Evolutionary conservation across 1,140 invertebrate genomes (phyloP).

Genomic region (Drosophila parabipectinata): DNA sequence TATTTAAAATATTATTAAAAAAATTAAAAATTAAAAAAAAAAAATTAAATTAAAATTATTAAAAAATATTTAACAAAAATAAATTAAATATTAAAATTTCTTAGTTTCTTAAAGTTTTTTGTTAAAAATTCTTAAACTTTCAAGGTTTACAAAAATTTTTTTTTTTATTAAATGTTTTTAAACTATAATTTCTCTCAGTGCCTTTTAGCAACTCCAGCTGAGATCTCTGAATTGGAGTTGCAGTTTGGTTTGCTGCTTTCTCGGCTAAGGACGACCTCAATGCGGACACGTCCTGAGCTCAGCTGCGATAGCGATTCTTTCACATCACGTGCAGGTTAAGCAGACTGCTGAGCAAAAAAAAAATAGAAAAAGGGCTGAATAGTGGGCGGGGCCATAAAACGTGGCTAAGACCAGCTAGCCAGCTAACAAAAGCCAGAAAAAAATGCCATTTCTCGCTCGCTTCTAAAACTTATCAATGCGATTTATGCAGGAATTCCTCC

Average conservation of each 20-base stretch:
- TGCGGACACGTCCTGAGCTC: constrained; percentile 31
- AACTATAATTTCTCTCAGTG: constrained; percentile 2
- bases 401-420: constrained; percentile 49
- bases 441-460: background rate
- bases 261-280: constrained; percentile 1
- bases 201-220: constrained; percentile 16
- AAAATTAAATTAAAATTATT: too few relatives aligned
- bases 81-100: background rate
- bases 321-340: constrained; percentile 68
- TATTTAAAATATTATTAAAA: too few relatives aligned
- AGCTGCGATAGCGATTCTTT: constrained; percentile 35
- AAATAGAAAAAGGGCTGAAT: background rate
- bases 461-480: constrained; percentile 68
- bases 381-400: constrained; percentile 62
- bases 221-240: constrained; percentile 21
- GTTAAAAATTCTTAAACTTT: too few relatives aligned
- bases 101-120: too few relatives aligned
- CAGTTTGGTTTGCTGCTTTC: background rate
- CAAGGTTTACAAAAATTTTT: too few relatives aligned
- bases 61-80: too few relatives aligned
- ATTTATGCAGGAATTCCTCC: constrained; percentile 67
- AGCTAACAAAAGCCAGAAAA: constrained; percentile 51
- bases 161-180: too few relatives aligned
- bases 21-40: too few relatives aligned
- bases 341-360: constrained; percentile 11